Base-by-base conservation (phyloP, 1,140 invertebrate species). In the Forficula auricularia region DNA sequence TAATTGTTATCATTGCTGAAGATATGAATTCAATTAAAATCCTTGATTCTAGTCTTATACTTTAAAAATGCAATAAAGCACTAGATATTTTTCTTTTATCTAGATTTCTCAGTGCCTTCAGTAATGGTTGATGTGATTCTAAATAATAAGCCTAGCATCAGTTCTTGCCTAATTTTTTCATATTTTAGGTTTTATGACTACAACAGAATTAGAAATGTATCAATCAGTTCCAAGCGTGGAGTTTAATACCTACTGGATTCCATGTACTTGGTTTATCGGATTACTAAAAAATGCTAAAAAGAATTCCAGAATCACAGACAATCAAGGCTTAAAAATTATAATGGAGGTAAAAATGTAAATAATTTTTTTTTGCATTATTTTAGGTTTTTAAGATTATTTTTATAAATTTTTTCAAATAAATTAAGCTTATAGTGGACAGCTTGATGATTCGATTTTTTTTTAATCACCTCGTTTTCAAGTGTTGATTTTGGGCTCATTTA, bases 241-340 rank as follows among this genome's bases (percentile, higher is more conserved):
- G 49, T 77, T 77, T 54, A 77, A 76, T 47, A 76, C 73, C 2
- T 77, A 75, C 53, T 77, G 74, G 74, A 73, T 77, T 36, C 74
- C 74, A 2, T 74, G 73, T 46, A 73, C 71, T 2, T 76, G 74
- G 74, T 77, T 77, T 50, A 68, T 74, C 22, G 66, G 66, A 51
- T 52, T 75, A 14, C 52, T 77, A 3, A 70, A 72, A 49, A 71
- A 76, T 30, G 65, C 70, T 4, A 61, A 63, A 39, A 60, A 58
- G 19, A 62, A 57, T 45, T 63, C 68, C 36, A 60, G 67, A 44
- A 62, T 75, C 4, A 57, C 62, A 13, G 73, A 76, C 52, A 52
- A 68, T 10, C 65, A 71, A 44, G 73, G 74, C 27, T 54, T 75
- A n/a, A 75, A 77, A 52, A 60, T 73, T 34, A 74, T 77, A 47